Evolutionary conservation across 2,888 invertebrate species (phyloP).

Genomic region (Dolomedes plantarius): DNA sequence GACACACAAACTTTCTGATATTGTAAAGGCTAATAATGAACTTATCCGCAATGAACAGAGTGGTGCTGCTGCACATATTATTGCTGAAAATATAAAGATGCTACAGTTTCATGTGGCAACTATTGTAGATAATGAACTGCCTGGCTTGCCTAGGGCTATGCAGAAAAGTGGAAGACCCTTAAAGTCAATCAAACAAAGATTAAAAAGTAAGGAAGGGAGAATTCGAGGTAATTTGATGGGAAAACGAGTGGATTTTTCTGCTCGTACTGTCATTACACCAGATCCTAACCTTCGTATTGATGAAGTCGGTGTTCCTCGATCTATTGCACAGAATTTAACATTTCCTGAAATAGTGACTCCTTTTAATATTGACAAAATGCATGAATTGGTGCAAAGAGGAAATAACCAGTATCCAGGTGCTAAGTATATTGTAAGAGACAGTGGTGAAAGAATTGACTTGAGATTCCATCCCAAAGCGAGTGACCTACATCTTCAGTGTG

Average conservation of each 20-base stretch:
- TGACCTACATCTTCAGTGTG: conserved; percentile 96
- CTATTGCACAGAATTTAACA: conserved; percentile 98
- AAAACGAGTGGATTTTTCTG: conserved; percentile 99
- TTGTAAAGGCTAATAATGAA: conserved; percentile 98
- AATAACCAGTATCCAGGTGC: conserved; percentile 99
- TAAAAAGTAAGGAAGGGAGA: conserved; percentile 98
- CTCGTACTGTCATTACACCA: conserved; percentile 98
- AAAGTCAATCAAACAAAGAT: conserved; percentile 96
- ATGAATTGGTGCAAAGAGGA: conserved; percentile 95
- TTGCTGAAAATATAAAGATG: conserved; percentile 97
- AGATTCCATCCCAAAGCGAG: conserved; percentile 98
- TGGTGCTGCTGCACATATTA: conserved; percentile 97
- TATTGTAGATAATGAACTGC: conserved; percentile 98
- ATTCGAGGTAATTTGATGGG: conserved; percentile 99
- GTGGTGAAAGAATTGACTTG: conserved; percentile 98
- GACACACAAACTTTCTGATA: conserved; percentile 98
- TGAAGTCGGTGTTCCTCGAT: conserved; percentile 97
- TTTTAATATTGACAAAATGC: conserved; percentile 97
- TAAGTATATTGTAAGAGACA: conserved; percentile 98
- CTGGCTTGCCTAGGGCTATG: conserved; percentile 95
- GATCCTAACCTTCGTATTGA: conserved; percentile 96
- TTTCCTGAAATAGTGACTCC: conserved; percentile 99
- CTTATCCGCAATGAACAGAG: conserved; percentile 94
- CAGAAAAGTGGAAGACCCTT: conserved; percentile 99
- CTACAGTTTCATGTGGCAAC: conserved; percentile 99